phyloP scores from a whole-genome alignment of 37 sponge, comb jelly and placozoan species.

The Aphrocallistes beatrix region DNA sequence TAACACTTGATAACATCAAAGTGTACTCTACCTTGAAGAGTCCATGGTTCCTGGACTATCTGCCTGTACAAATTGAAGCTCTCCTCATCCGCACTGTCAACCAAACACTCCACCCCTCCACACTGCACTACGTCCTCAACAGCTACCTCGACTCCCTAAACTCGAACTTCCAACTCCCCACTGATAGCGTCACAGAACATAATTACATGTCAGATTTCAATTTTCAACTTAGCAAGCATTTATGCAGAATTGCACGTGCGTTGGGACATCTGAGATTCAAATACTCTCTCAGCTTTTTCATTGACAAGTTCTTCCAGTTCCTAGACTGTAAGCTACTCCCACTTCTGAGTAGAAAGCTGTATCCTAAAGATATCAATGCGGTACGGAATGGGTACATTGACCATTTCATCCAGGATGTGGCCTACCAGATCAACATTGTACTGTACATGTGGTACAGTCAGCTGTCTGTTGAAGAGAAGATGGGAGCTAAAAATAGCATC shows the following conservation, averaged over 20 bases:
- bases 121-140: neutral
- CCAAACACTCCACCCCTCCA: neutral
- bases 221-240: constrained; percentile 1
- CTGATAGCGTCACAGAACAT: neutral
- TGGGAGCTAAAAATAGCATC: neutral
- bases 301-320: neutral
- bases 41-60: neutral
- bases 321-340: neutral
- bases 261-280: neutral
- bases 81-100: neutral
- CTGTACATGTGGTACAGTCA: neutral
- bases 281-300: neutral
- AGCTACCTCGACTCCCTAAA: neutral
- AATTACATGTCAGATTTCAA: neutral
- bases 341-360: neutral
- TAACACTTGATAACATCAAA: neutral
- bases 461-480: neutral
- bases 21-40: neutral
- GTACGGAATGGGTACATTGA: neutral
- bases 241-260: neutral
- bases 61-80: neutral
- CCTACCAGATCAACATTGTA: neutral
- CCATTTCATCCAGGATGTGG: neutral
- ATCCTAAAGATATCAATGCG: neutral
- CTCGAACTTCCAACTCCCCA: neutral